phyloP scores from a whole-genome alignment of 1,140 invertebrate species.

The Nylanderia fulva region DNA sequence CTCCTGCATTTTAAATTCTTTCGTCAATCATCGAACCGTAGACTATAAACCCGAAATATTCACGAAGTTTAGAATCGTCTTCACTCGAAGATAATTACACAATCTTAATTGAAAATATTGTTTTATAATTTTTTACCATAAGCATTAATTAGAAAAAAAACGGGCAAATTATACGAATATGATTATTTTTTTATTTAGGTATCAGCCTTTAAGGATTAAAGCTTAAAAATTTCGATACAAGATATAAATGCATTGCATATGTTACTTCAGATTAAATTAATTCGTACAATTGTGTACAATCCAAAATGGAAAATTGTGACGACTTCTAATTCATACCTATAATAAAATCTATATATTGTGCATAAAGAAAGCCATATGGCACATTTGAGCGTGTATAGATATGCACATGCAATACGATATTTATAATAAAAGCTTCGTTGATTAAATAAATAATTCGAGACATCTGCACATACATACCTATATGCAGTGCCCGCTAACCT shows the following conservation, averaged over 20 bases:
- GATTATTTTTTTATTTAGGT: not conserved
- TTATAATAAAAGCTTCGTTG: constrained; percentile 64
- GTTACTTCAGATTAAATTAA: not conserved
- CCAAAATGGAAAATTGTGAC: not conserved
- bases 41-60: constrained; percentile 8
- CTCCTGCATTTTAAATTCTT: constrained; percentile 48
- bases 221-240: not conserved
- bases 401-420: not conserved
- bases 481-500: constrained; percentile 48
- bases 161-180: not conserved
- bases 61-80: not conserved
- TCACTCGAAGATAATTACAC: not conserved
- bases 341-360: constrained; percentile 3
- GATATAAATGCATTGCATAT: not conserved
- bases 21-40: constrained; percentile 64
- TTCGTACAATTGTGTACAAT: not conserved
- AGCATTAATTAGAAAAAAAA: not conserved
- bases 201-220: not conserved
- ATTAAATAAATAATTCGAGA: constrained; percentile 70
- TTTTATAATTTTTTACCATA: not conserved
- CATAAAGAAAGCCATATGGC: constrained; percentile 2
- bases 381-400: not conserved
- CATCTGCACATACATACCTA: constrained; percentile 61
- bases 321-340: constrained; percentile 1
- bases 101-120: constrained; percentile 5